Base-by-base conservation (phyloP, 2,113 vertebrate genomes). In the Chaetorhynchus papuensis region DNA sequence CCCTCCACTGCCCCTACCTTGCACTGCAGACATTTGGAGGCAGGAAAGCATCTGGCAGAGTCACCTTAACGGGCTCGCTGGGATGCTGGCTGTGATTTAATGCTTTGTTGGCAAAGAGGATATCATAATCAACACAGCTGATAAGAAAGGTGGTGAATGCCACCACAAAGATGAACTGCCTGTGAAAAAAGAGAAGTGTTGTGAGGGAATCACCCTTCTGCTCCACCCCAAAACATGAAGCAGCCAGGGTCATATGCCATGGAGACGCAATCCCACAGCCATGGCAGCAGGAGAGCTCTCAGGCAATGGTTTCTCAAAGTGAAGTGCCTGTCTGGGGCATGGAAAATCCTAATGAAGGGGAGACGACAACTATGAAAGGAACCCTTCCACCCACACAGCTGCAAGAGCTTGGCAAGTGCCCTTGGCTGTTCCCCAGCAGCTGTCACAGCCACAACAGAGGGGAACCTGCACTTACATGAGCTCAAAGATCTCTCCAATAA, bases 81-180 rank as follows among this genome's bases (percentile, higher is more conserved):
- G 98, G 97, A 82, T 98, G 98, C 95, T 99, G 98, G 16, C 98
- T 99, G 97, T 99, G 99, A 98, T 99, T 99, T 95, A 99, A 98
- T 72, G 98, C 98, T 98, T 99, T 99, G 98, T 99, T 99, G 96
- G 99, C 99, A 97, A 99, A 99, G 44, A 99, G 98, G 95, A 99
- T 99, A 91, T 99, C 99, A 7, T 99, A 99, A 97, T 99, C 99
- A 75, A 99, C 99, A 26, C 99, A 99, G 98, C 99, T 99, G 74
- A 99, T 98, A 35, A 99, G 98, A 97, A 99, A 99, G 13, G 99
- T 99, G 30, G 99, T 99, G 92, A 99, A 99, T 12, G 99, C 98
- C 84, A 99, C 99, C 95, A 99, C 99, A 95, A 99, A 99, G 94
- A 99, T 98, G 98, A 99, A 97, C 97, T 99, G 99, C 98, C 99